phyloP scores from a whole-genome alignment of 2,888 invertebrate genomes.

The Zaprionus bogoriensis region DNA sequence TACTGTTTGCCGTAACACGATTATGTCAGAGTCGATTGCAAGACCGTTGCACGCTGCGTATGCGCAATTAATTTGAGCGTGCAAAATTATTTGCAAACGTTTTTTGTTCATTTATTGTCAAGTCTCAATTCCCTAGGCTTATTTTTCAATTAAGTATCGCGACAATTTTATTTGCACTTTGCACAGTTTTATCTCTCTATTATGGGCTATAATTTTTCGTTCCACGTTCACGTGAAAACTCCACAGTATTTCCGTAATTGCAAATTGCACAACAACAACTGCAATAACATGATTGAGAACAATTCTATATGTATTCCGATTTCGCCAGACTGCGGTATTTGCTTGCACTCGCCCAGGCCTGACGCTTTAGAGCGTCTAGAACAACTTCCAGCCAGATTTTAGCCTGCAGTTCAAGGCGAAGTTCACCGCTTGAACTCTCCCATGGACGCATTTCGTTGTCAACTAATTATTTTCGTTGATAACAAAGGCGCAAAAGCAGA shows the following conservation, averaged over 20 bases:
- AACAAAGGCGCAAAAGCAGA: constrained; percentile 14
- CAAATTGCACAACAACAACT: constrained; percentile 10
- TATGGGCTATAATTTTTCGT: neutral
- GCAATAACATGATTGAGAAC: neutral
- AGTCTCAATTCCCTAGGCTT: constrained; percentile 40
- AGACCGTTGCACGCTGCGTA: constrained; percentile 49
- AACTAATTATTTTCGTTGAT: constrained; percentile 17
- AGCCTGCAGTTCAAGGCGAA: constrained; percentile 10
- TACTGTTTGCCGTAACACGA: constrained; percentile 14
- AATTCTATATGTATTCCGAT: constrained; percentile 1
- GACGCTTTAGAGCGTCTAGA: neutral
- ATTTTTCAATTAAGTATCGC: constrained; percentile 49
- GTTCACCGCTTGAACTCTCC: constrained; percentile 24
- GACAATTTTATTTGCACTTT: constrained; percentile 42
- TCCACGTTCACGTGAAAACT: constrained; percentile 41
- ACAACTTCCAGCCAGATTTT: neutral
- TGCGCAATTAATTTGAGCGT: constrained; percentile 51
- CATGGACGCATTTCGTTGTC: constrained; percentile 30
- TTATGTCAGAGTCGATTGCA: constrained; percentile 18
- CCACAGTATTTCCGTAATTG: constrained; percentile 42
- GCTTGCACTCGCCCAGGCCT: constrained; percentile 2
- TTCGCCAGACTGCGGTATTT: constrained; percentile 13
- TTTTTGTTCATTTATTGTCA: constrained; percentile 7
- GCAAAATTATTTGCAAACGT: constrained; percentile 21
- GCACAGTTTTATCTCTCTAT: constrained; percentile 29